A percentile compares a stretch with the other conserved stretches of the same genome.
phyloP scores from a whole-genome alignment of 1,140 invertebrate species.

The Batillaria attramentaria region DNA sequence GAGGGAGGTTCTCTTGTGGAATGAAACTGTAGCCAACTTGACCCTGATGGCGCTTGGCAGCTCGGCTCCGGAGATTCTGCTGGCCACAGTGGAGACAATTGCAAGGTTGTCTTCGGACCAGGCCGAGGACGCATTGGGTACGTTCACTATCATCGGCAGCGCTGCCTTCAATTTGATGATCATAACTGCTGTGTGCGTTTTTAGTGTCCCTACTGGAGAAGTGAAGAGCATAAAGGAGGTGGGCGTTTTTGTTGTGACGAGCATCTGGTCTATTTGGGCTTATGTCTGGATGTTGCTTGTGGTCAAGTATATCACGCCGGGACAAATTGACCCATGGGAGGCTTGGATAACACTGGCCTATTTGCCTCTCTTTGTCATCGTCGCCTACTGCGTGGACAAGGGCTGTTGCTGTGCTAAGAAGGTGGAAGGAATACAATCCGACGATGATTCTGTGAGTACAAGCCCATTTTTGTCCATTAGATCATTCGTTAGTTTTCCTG shows the following conservation, averaged over 20 bases:
- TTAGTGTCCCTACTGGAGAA: constrained; percentile 56
- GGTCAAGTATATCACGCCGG: constrained; percentile 57
- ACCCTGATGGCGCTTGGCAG: constrained; percentile 75
- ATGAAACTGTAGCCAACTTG: constrained; percentile 75
- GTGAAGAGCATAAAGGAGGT: constrained; percentile 70
- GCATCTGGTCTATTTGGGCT: constrained; percentile 73
- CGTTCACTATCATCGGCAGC: constrained; percentile 74
- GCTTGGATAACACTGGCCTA: constrained; percentile 76
- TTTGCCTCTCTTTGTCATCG: constrained; percentile 74
- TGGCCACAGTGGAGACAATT: constrained; percentile 73
- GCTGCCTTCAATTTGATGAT: constrained; percentile 75
- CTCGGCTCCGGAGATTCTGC: constrained; percentile 75
- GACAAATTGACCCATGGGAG: constrained; percentile 74
- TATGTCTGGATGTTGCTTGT: constrained; percentile 73
- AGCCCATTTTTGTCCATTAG: no score
- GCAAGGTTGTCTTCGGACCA: constrained; percentile 42
- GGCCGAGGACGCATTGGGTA: constrained; percentile 69
- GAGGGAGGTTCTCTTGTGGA: constrained; percentile 72
- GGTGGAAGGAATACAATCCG: no score
- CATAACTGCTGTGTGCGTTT: constrained; percentile 70
- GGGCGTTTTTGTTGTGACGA: constrained; percentile 72
- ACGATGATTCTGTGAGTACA: no score
- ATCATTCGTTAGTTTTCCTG: no score
- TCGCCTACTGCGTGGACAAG: constrained; percentile 62
- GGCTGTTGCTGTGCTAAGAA: constrained; percentile 61